phyloP scores from a whole-genome alignment of 2,888 invertebrate species.

The Exocentrus adspersus region DNA sequence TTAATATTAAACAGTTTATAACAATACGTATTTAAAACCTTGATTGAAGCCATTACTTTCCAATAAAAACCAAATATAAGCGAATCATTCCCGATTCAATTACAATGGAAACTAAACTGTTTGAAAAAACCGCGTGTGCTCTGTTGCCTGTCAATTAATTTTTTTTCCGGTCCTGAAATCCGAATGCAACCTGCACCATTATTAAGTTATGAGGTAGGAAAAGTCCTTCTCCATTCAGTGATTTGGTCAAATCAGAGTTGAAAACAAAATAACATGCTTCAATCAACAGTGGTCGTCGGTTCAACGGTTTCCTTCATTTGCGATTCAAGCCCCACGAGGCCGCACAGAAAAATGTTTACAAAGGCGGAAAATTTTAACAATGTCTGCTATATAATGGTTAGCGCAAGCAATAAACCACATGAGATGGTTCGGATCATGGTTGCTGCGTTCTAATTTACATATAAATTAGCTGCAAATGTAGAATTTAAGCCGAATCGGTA shows the following conservation, averaged over 20 bases:
- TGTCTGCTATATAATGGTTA: conserved; percentile 22
- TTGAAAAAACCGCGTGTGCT: neutral
- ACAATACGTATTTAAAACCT: no score
- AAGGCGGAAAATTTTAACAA: conserved; percentile 41
- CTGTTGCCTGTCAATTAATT: neutral
- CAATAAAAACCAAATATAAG: no score
- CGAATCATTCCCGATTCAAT: neutral
- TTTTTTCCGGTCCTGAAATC: neutral
- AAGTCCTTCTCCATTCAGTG: conserved; percentile 22
- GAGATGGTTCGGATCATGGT: conserved; percentile 2
- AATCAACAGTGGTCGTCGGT: conserved; percentile 41
- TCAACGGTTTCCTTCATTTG: conserved; percentile 40
- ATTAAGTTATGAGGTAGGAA: conserved; percentile 10
- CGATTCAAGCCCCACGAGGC: conserved; percentile 36
- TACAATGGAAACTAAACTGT: neutral
- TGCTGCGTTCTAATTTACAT: conserved; percentile 14
- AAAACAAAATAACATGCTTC: conserved; percentile 44
- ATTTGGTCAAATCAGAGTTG: conserved; percentile 41
- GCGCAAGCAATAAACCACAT: conserved; percentile 15
- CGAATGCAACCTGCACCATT: conserved; percentile 19
- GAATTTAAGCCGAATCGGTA: neutral
- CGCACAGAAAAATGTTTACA: conserved; percentile 36
- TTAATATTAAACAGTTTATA: no score
- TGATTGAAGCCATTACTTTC: no score
- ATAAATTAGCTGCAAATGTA: neutral